Base-by-base conservation (phyloP, 2,113 vertebrate genomes). In the Anser cygnoides region DNA sequence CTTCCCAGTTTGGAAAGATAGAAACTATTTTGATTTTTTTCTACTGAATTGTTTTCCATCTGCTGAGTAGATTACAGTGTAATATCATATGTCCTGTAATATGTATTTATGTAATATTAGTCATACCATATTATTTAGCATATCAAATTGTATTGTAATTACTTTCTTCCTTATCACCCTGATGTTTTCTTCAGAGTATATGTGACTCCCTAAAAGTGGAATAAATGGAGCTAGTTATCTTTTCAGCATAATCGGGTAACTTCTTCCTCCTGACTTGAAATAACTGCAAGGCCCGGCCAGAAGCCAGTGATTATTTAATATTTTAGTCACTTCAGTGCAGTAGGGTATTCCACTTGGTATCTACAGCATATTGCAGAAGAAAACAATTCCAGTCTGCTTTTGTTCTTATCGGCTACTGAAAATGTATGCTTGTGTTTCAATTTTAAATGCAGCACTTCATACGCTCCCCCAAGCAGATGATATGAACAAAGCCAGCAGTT, bases 401-500 rank as follows among this genome's bases (percentile, higher is more conserved):
- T 79, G 55, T 91, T 93, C 58, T 77, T 87, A 74, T 63, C 57
- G 13, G 49, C 20, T 37, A 9, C 37, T 55, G 20, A 80, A 90
- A 77, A 67, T 50, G 0, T 18, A 31, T 84, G 28, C n/a, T 7
- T 46, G 0, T 46, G 0, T 88, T 86, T 88, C 3, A 31, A 55
- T 94, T 92, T 78, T 54, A 84, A 94, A 94, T 83, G 65, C 44
- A 91, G 19, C 5, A 33, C n/a, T 87, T 93, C 79, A 85, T 90
- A 63, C 6, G 5, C 18, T 87, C 94, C 71, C n/a, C 31, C 67
- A 90, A 84, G 87, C 74, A 97, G 89, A 83, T 92, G 82, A 94
- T 70, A 52, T 65, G 92, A 96, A 95, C 29, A 59, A 94, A 97
- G 68, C 29, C 43, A 95, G 65, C 50, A 59, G 65, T 94, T 92